A percentile compares a stretch with the other conserved stretches of the same genome.
Conservation (phyloP, 2,888 invertebrate genomes). For the Dyspetes luteomarginatus region DNA sequence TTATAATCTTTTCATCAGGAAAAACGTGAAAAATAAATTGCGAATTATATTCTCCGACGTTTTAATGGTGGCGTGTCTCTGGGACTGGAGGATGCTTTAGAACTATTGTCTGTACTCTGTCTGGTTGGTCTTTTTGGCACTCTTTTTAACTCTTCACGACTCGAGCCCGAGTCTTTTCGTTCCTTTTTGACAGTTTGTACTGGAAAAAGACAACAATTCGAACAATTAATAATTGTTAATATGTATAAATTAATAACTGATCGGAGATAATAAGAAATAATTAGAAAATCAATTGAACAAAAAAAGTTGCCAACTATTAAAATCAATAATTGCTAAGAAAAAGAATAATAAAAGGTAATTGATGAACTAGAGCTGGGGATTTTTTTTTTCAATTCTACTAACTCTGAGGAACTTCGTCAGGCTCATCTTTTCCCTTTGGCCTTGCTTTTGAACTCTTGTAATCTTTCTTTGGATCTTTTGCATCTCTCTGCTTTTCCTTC, state of each 20-base stretch:
- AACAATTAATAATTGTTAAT: not conserved
- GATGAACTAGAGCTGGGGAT: no score
- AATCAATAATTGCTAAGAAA: no score
- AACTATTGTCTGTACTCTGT: conserved; percentile 80
- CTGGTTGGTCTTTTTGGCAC: conserved; percentile 81
- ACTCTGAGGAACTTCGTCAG: conserved; percentile 76
- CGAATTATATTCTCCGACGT: conserved; percentile 79
- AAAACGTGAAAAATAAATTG: conserved; percentile 10
- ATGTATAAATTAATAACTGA: no score
- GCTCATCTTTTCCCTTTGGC: conserved; percentile 81
- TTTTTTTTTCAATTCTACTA: no score
- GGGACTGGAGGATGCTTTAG: conserved; percentile 81
- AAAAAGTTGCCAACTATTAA: no score
- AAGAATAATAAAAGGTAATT: no score
- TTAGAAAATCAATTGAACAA: no score
- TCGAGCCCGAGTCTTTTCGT: conserved; percentile 80
- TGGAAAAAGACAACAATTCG: conserved; percentile 57
- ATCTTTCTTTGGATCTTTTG: conserved; percentile 81
- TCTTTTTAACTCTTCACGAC: conserved; percentile 80
- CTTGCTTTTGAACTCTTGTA: conserved; percentile 79
- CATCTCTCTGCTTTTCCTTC: conserved; percentile 80
- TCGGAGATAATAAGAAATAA: no score
- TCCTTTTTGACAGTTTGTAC: conserved; percentile 78
- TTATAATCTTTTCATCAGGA: conserved; percentile 9
- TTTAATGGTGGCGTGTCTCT: conserved; percentile 82